These are phyloP conservation scores for Acleris cristana DNA, from an alignment of 2,888 invertebrate species.

Conservation along the genomic window DNA sequence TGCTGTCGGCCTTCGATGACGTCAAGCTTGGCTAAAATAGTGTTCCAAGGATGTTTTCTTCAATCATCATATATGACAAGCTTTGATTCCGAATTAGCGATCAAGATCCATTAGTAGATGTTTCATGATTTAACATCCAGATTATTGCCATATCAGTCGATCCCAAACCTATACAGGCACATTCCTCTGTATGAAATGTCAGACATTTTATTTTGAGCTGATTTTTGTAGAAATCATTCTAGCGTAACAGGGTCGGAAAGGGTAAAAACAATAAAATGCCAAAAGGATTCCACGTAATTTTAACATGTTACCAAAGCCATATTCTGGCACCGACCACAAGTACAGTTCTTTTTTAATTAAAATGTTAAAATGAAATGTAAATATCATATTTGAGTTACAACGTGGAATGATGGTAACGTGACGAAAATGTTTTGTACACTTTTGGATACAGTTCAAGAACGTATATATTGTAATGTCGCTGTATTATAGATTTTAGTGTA, in stretches of 20 bases:
- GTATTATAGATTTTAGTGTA: constrained; percentile 45
- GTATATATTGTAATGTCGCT: constrained; percentile 41
- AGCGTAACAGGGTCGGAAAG: constrained; percentile 61
- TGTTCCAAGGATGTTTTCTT: constrained; percentile 56
- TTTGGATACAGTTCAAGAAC: constrained; percentile 40
- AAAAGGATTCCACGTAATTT: constrained; percentile 62
- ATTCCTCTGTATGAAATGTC: constrained; percentile 53
- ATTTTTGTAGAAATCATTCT: constrained; percentile 66
- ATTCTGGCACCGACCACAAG: constrained; percentile 20
- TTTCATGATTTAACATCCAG: background rate
- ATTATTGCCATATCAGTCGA: background rate
- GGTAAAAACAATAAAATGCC: constrained; percentile 52
- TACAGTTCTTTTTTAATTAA: constrained; percentile 28
- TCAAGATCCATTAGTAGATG: background rate
- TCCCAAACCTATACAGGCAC: constrained; percentile 51
- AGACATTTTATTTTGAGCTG: constrained; percentile 44
- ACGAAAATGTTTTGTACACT: constrained; percentile 47
- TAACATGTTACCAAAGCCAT: constrained; percentile 42
- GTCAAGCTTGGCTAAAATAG: constrained; percentile 64
- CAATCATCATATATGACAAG: constrained; percentile 45
- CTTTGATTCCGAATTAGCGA: constrained; percentile 28
- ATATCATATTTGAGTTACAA: background rate
- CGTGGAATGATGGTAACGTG: constrained; percentile 46
- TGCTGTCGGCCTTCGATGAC: constrained; percentile 73
- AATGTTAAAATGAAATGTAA: constrained; percentile 4